Conservation (phyloP, 1,140 invertebrate genomes). For the Drosophila sucinea region DNA sequence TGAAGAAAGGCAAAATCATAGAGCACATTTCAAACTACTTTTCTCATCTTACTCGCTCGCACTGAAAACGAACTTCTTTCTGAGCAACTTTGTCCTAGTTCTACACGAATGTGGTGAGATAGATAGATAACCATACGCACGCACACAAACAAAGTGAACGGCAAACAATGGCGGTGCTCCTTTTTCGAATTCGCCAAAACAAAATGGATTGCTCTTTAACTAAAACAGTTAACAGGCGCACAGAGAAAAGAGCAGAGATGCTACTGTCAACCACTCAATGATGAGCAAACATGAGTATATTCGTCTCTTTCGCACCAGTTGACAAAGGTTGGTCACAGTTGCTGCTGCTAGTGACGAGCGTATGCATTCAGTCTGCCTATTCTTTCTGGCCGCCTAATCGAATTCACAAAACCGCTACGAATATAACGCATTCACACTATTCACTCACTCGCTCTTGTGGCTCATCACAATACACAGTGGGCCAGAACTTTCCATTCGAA, state of each 20-base stretch:
- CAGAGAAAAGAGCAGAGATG: conserved; percentile 39
- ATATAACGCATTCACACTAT: conserved; percentile 81
- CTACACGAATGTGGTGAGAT: conserved; percentile 30
- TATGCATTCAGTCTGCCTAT: background rate
- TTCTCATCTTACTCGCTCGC: background rate
- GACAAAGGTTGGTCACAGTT: background rate
- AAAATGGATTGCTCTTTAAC: conserved; percentile 83
- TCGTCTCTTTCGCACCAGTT: conserved; percentile 49
- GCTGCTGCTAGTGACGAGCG: background rate
- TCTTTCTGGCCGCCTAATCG: conserved; percentile 49
- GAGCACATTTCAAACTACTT: background rate
- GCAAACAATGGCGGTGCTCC: conserved; percentile 64
- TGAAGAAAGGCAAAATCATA: background rate
- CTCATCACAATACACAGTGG: no score
- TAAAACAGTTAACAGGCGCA: conserved; percentile 81
- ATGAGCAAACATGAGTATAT: conserved; percentile 60
- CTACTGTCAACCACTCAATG: conserved; percentile 13
- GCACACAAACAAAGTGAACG: conserved; percentile 11
- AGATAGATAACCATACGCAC: conserved; percentile 21
- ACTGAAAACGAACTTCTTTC: background rate
- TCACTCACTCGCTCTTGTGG: conserved; percentile 68
- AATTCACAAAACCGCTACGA: conserved; percentile 82
- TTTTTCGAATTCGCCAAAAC: conserved; percentile 67
- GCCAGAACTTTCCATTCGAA: no score
- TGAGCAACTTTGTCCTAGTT: conserved; percentile 22